phyloP scores from a whole-genome alignment of 2,797 vertebrate species.

The Sebastes diploproa region DNA sequence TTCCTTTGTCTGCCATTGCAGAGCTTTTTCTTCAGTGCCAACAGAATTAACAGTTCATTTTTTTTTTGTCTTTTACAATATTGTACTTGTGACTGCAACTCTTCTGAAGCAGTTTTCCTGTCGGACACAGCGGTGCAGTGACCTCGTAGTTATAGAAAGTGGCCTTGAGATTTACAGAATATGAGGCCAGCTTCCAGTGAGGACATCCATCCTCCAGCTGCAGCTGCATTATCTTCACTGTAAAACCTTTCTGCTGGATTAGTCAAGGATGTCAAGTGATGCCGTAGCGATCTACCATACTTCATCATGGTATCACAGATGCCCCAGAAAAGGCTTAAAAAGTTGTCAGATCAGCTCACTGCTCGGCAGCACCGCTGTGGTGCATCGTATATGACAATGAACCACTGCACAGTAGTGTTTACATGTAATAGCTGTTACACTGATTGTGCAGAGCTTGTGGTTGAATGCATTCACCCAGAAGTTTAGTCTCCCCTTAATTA shows the following conservation, averaged over 20 bases:
- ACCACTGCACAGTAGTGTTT: neutral
- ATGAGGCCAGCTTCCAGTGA: neutral
- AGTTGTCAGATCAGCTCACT: neutral
- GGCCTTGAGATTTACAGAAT: neutral
- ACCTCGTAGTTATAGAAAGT: neutral
- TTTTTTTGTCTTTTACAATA: neutral
- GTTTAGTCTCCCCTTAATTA: neutral
- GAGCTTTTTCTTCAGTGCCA: neutral
- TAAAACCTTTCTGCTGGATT: neutral
- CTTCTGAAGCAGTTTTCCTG: neutral
- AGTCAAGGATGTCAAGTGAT: neutral
- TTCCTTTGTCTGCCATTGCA: neutral
- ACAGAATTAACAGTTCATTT: neutral
- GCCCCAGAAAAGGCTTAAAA: neutral
- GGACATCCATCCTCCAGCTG: neutral
- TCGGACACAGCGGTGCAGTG: neutral
- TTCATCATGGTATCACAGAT: neutral
- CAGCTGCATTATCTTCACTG: neutral
- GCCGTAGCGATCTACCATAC: neutral
- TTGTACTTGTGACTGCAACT: neutral
- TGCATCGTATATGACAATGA: neutral
- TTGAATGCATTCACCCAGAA: neutral
- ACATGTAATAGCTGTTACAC: neutral
- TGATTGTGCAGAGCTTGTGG: neutral
- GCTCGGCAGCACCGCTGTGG: neutral